Base-by-base conservation (phyloP, 1,140 invertebrate species). In the Brachionus sp. region DNA sequence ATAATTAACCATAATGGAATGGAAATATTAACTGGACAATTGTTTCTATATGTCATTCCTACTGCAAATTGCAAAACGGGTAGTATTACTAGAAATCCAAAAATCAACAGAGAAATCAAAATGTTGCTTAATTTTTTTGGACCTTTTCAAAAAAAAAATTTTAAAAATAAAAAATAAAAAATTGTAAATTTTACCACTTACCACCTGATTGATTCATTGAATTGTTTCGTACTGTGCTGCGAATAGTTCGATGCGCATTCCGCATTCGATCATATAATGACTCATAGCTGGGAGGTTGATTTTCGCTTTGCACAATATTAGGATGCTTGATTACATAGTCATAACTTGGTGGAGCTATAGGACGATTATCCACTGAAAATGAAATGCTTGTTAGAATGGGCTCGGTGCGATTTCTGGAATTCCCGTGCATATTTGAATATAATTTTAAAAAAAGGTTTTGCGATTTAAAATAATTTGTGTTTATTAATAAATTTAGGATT, bases 1-100 rank as follows among this genome's bases (percentile, higher is more conserved):
- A 75, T n/a, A 25, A 46, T 75, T 25, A 75, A 29, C 70, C 70
- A 75, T 75, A 75, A 25, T 75, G 70, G 70, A 25, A 75, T 75
- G 3, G 42, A 75, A 23, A 46, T 29, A 44, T 75, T 75, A 25
- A 25, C 25, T 75, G 70, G 37, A 75, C 70, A 75, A 4, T 75
- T 39, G 3, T 75, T 16, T 46, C 42, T 10, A 29, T 75, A 75
- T 25, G 39, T 25, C 4, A 75, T 29, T 12, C 70, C 70, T 9
- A 75, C 7, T 25, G 33, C 33, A n/a, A 75, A 46, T 46, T 75
- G 39, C n/a, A 75, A 46, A 13, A 75, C 25, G 4, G 70, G 70
- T 10, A 46, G 5, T 25, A 75, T 29, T 12, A 75, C 44, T 25
- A 75, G 46, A 13, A 75, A 46, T 25, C 19, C 10, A 29, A 44